Evolutionary conservation across 2,797 vertebrate species (phyloP).

Genomic region (Numenius phaeopus): DNA sequence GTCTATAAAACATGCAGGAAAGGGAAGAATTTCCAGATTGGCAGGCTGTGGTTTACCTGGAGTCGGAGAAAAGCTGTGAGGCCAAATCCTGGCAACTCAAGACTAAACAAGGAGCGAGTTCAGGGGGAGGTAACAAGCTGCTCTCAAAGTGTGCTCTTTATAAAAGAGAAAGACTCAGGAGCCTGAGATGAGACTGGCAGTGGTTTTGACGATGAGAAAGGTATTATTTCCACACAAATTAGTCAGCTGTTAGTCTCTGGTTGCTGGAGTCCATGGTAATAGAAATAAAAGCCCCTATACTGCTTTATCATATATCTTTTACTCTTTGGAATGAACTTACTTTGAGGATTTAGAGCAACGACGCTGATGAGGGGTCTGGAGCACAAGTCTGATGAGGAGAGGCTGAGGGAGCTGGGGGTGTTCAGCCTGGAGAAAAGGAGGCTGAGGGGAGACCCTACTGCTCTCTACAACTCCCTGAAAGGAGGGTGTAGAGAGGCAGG

Average conservation of each 20-base stretch:
- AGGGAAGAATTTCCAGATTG: constrained; percentile 27
- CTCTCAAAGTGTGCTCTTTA: accelerated
- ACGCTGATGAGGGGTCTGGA: too few relatives aligned
- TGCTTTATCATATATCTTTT: not conserved
- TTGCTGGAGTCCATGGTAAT: not conserved
- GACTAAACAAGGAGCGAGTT: not conserved
- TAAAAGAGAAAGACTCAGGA: not conserved
- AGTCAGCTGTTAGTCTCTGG: not conserved
- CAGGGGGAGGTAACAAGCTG: not conserved
- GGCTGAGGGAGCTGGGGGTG: too few relatives aligned
- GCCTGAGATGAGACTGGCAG: not conserved
- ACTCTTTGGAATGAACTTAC: not conserved
- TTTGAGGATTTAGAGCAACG: not conserved
- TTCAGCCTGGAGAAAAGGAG: too few relatives aligned
- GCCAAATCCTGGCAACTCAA: constrained; percentile 3
- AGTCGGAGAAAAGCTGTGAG: not conserved
- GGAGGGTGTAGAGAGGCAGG: too few relatives aligned
- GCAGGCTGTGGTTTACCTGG: constrained; percentile 14
- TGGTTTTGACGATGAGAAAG: not conserved
- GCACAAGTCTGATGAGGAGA: too few relatives aligned
- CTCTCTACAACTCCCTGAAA: too few relatives aligned
- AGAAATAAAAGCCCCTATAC: not conserved
- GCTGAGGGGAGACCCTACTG: too few relatives aligned
- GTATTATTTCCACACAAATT: not conserved
- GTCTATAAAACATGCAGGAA: constrained; percentile 14